Conservation (phyloP, 2,888 invertebrate species). For the Conomelus anceps region DNA sequence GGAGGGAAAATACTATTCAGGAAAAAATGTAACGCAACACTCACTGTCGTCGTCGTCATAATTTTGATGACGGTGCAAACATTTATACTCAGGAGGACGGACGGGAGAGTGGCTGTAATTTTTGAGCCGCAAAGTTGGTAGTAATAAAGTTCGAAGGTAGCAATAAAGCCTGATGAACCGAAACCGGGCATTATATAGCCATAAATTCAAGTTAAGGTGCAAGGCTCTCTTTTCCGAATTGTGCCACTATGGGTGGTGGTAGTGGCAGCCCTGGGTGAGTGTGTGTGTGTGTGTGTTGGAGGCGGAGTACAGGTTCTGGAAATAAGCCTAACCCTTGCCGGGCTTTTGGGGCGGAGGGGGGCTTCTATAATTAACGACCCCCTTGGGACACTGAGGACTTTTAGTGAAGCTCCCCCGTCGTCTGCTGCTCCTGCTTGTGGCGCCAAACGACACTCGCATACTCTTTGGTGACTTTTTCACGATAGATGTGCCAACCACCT, state of each 20-base stretch:
- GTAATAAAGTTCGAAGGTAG: not conserved
- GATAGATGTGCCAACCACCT: too few relatives aligned
- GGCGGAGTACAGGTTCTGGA: not conserved
- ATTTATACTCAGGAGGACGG: not conserved
- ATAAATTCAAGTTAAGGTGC: conserved; percentile 9
- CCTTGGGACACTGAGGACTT: conserved; percentile 5
- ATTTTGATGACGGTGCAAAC: not conserved
- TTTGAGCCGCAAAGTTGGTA: not conserved
- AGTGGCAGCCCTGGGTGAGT: too few relatives aligned
- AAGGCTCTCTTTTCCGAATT: not conserved
- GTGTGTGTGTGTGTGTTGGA: not conserved
- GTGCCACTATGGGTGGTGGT: not conserved
- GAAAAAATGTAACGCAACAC: not conserved
- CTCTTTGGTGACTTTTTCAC: not conserved
- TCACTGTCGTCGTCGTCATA: not conserved
- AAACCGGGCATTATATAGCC: not conserved
- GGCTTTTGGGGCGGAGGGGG: not conserved
- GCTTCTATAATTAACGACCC: conserved; percentile 5
- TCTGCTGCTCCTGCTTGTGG: not conserved
- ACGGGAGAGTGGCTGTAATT: not conserved
- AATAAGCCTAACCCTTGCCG: not conserved
- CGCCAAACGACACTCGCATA: not conserved
- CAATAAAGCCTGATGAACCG: not conserved
- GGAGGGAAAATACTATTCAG: not conserved
- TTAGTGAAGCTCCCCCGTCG: not conserved